A percentile compares a stretch with the other conserved stretches of the same genome.
These are phyloP conservation scores for Oithona nana DNA, from an alignment of 2,888 invertebrate species.

Conservation along the genomic window DNA sequence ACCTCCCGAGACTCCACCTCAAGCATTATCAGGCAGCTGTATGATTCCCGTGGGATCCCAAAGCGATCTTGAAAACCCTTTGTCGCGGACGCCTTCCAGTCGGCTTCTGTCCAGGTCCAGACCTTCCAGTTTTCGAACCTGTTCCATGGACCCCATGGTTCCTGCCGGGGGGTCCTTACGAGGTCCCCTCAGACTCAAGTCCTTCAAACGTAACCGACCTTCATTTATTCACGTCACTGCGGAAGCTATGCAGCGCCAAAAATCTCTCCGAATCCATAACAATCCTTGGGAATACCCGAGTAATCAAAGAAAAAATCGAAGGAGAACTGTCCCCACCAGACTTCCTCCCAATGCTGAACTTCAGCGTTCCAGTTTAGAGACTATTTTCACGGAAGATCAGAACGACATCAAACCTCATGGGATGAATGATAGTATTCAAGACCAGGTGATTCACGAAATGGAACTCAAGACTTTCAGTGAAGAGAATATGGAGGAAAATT, in stretches of 20 bases:
- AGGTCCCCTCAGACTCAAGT: not conserved
- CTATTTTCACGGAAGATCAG: too few relatives aligned
- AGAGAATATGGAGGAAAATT: too few relatives aligned
- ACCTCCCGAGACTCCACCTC: too few relatives aligned
- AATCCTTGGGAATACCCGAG: not conserved
- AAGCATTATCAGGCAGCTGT: too few relatives aligned
- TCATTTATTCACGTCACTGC: not conserved
- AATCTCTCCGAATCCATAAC: not conserved
- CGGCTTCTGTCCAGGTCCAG: not conserved
- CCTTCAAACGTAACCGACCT: not conserved
- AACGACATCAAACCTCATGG: too few relatives aligned
- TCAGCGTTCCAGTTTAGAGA: too few relatives aligned
- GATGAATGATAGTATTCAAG: too few relatives aligned
- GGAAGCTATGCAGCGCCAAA: not conserved
- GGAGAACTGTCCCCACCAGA: not conserved
- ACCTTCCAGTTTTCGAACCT: not conserved
- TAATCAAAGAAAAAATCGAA: not conserved
- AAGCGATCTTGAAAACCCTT: too few relatives aligned
- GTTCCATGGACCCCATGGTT: not conserved
- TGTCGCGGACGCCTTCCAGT: not conserved
- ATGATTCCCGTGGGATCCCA: too few relatives aligned
- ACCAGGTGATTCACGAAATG: too few relatives aligned
- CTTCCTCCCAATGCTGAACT: too few relatives aligned
- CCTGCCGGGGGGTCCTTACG: not conserved
- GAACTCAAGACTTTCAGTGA: too few relatives aligned